These are phyloP conservation scores for Festucalex cinctus DNA, from an alignment of 2,113 vertebrate genomes.

Conservation along the genomic window DNA sequence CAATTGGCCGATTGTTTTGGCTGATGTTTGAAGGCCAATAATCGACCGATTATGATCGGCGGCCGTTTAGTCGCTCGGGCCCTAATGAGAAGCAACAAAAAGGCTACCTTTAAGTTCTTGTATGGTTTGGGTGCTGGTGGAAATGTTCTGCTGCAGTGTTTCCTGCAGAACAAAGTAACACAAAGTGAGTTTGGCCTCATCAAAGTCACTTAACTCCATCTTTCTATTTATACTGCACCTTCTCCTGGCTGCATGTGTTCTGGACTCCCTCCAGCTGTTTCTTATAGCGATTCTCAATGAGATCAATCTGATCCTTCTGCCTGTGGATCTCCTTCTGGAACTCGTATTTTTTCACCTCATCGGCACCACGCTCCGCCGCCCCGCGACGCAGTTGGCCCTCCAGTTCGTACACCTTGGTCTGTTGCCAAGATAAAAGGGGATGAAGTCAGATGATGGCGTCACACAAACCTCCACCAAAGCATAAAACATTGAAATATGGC, in stretches of 20 bases:
- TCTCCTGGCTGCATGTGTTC: conserved; percentile 78
- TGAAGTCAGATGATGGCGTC: background rate
- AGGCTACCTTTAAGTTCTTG: conserved; percentile 68
- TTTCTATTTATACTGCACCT: conserved; percentile 64
- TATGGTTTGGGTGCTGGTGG: conserved; percentile 61
- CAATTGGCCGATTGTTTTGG: too few relatives aligned
- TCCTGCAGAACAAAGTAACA: conserved; percentile 37
- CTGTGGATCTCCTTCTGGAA: conserved; percentile 83
- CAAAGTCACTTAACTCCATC: background rate
- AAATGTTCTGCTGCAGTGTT: conserved; percentile 67
- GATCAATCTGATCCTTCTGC: conserved; percentile 79
- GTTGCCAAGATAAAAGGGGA: background rate
- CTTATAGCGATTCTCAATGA: conserved; percentile 78
- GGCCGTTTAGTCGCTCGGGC: too few relatives aligned
- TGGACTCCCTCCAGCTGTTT: conserved; percentile 79
- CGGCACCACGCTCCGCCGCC: conserved; percentile 73
- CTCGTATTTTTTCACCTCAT: conserved; percentile 84
- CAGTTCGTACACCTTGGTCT: conserved; percentile 83
- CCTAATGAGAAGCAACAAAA: background rate
- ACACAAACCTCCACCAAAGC: background rate
- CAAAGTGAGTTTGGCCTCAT: background rate
- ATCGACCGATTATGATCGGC: too few relatives aligned
- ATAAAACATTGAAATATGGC: background rate
- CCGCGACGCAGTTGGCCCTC: conserved; percentile 80
- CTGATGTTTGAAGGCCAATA: too few relatives aligned